Base-by-base conservation (phyloP, 2,797 vertebrate species). In the Anolis apletophallus region DNA sequence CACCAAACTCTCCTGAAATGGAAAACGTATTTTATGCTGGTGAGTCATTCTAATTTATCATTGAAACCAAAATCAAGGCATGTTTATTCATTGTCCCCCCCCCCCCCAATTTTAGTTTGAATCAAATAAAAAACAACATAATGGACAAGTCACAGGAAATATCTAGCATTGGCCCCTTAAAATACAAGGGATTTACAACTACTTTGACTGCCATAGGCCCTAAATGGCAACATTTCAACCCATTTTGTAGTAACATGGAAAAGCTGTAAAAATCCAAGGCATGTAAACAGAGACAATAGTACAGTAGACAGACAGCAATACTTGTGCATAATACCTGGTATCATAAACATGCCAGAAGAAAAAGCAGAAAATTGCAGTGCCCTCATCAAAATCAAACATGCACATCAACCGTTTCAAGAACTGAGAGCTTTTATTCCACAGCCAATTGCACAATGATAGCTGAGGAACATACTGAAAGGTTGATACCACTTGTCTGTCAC, bases 1-100 rank as follows among this genome's bases (percentile, higher is more conserved):
- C 99, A 89, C 98, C 98, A 85, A 99, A 99, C 95, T 99, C 98
- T 96, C 98, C 99, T 99, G 96, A 90, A 94, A 94, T 50, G 85
- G 92, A 89, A 92, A 55, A 95, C 29, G 17, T 40, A 50, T 21
- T 32, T 50, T 68, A n/a, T 50, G 11, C 85, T 85, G 73, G 2
- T 46, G 50, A 90, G 23, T 7, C 87, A 83, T 36, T 91, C 91
- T 91, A 92, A 90, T 92, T 89, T 90, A 94, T 7, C 36, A 12
- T 85, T 17, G 32, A 73, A 11, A 55, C 13, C 36, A 72, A 17
- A 94, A 94, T 91, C 85, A 91, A 86, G 80, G 73, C 71, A 52
- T 78, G 69, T 93, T 88, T 91, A 83, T 77, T 91, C 77, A 68
- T 82, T 85, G 85, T 91, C 87, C 88, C 76, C 89, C 2, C 7